Conservation (phyloP, 2,888 invertebrate species). For the Physocephala rufipes region DNA sequence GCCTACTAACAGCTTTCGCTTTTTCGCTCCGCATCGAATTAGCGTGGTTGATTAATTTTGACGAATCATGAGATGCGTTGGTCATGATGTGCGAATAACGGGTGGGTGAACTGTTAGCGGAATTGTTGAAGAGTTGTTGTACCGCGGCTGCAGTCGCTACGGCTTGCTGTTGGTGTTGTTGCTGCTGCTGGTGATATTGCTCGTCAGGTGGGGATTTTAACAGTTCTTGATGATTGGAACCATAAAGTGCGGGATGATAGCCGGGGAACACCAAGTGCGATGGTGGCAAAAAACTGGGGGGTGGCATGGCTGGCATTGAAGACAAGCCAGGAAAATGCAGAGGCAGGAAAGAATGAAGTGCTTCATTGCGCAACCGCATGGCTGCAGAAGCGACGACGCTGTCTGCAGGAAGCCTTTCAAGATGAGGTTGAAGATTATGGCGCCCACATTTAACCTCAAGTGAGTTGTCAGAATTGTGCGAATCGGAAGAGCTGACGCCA, state of each 20-base stretch:
- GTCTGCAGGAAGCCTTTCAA: slow-evolving; percentile 43
- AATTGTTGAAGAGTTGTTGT: slow-evolving; percentile 58
- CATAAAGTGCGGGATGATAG: slow-evolving; percentile 70
- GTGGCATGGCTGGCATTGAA: slow-evolving; percentile 72
- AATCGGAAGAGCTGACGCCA: slow-evolving; percentile 83
- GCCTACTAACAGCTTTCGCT: not conserved
- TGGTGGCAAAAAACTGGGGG: slow-evolving; percentile 72
- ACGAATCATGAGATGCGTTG: not conserved
- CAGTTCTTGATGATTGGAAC: slow-evolving; percentile 63
- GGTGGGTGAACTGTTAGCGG: slow-evolving; percentile 43
- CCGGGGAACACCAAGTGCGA: slow-evolving; percentile 71
- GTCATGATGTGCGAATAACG: slow-evolving; percentile 47
- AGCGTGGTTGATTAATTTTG: not conserved
- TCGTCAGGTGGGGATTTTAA: slow-evolving; percentile 62
- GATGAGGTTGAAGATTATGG: slow-evolving; percentile 66
- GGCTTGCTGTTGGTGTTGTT: slow-evolving; percentile 43
- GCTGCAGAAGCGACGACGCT: slow-evolving; percentile 18
- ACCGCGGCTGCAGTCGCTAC: slow-evolving; percentile 58
- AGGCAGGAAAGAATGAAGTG: slow-evolving; percentile 68
- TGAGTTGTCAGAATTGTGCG: slow-evolving; percentile 83
- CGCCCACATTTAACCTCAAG: slow-evolving; percentile 75
- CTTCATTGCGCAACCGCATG: slow-evolving; percentile 69
- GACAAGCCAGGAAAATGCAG: slow-evolving; percentile 73
- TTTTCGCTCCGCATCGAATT: not conserved
- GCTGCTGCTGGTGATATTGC: slow-evolving; percentile 47